phyloP scores from a whole-genome alignment of 2,797 vertebrate genomes.

The Taenioides sp. region DNA sequence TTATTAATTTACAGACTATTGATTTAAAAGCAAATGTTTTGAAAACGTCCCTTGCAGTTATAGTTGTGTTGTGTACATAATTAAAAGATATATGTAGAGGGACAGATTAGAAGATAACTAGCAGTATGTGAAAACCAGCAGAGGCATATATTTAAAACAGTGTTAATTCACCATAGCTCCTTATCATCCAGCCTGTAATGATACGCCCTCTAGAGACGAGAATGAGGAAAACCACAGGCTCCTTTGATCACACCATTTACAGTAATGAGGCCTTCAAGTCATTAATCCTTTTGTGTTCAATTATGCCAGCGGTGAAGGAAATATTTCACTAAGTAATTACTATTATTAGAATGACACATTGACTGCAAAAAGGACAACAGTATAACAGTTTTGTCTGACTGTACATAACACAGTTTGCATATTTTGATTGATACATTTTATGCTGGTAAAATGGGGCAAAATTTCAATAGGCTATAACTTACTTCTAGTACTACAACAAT shows the following conservation, averaged over 20 bases:
- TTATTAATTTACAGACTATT: background rate
- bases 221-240: constrained; percentile 54
- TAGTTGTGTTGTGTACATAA: background rate
- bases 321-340: constrained; percentile 43
- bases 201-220: constrained; percentile 68
- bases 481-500: too few species aligned
- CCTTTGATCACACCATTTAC: constrained; percentile 59
- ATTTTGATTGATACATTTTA: background rate
- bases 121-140: constrained; percentile 15
- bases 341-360: constrained; percentile 46
- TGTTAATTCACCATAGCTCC: constrained; percentile 44
- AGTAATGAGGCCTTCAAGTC: constrained; percentile 62
- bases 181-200: constrained; percentile 56
- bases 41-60: background rate
- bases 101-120: background rate
- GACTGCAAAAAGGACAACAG: constrained; percentile 19
- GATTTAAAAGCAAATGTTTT: background rate
- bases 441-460: background rate
- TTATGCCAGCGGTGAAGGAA: constrained; percentile 38
- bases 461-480: background rate
- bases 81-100: background rate
- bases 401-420: background rate
- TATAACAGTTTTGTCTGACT: constrained; percentile 8
- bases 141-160: constrained; percentile 18
- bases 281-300: constrained; percentile 64